Conservation (phyloP, 2,888 invertebrate genomes). For the Operophtera brumata region DNA sequence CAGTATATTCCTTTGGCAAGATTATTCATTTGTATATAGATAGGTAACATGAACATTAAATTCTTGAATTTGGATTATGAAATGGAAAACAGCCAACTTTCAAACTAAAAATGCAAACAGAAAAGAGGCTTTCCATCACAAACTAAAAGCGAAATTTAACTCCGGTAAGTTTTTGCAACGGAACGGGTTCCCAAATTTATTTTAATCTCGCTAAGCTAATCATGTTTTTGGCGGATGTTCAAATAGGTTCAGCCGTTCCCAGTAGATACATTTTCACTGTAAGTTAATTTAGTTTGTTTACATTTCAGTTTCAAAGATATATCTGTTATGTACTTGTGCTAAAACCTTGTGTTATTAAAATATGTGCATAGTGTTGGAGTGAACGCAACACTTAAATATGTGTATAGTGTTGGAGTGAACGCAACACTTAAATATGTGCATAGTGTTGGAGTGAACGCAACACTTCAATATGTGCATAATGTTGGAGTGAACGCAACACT, state of each 20-base stretch:
- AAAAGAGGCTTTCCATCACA: conserved; percentile 17
- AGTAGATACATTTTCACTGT: conserved; percentile 15
- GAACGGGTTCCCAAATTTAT: conserved; percentile 21
- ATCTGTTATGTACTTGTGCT: too few species aligned
- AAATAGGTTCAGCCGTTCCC: conserved; percentile 26
- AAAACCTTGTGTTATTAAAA: too few species aligned
- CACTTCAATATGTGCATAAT: too few species aligned
- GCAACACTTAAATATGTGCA: too few species aligned
- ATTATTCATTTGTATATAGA: too few species aligned
- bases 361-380: too few species aligned
- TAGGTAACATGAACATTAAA: too few species aligned
- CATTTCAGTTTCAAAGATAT: background rate
- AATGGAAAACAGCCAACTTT: conserved; percentile 11
- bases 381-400: too few species aligned
- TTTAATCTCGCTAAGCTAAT: conserved; percentile 32
- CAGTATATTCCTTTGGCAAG: too few species aligned
- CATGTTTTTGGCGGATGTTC: conserved; percentile 34
- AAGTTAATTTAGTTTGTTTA: conserved; percentile 17
- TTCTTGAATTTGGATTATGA: background rate
- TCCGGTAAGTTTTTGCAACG: conserved; percentile 12
- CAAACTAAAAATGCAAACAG: conserved; percentile 13
- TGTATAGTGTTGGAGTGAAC: too few species aligned
- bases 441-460: too few species aligned
- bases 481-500: too few species aligned
- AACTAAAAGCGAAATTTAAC: conserved; percentile 14